Percentiles rank a stretch among this genome's conserved stretches.
phyloP scores from a whole-genome alignment of 2,113 vertebrate genomes.

The Pseudorhombus dupliciocellatus region DNA sequence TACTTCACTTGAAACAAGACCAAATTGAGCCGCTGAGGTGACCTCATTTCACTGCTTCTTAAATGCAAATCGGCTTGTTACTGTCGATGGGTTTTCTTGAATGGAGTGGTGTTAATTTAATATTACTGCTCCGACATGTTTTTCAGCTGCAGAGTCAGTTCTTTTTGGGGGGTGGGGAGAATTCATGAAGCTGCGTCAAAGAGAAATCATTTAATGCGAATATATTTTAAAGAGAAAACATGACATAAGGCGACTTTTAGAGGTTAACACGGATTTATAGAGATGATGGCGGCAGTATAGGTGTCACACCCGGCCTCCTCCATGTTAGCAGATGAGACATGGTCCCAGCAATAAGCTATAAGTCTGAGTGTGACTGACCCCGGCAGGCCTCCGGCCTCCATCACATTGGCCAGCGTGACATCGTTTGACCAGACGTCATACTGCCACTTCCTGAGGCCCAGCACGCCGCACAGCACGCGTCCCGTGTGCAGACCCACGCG shows the following conservation, averaged over 20 bases:
- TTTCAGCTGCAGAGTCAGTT: slow-evolving; percentile 4
- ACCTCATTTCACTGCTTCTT: slow-evolving; percentile 48
- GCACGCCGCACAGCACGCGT: slow-evolving; percentile 94
- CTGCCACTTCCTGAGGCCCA: slow-evolving; percentile 98
- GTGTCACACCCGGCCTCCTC: neutral
- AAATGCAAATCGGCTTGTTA: slow-evolving; percentile 53
- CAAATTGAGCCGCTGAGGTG: slow-evolving; percentile 39
- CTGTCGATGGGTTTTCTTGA: slow-evolving; percentile 28
- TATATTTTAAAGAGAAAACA: neutral
- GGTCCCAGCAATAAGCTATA: neutral
- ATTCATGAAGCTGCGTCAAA: neutral
- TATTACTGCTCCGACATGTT: neutral
- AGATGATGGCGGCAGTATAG: too few relatives aligned
- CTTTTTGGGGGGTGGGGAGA: neutral
- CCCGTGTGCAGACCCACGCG: slow-evolving; percentile 96
- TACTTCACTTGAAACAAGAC: slow-evolving; percentile 44
- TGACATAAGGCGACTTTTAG: slow-evolving; percentile 2
- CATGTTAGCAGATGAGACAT: neutral
- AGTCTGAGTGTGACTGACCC: slow-evolving; percentile 83
- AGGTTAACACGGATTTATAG: neutral
- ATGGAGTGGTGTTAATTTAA: slow-evolving; percentile 30
- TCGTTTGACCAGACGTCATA: slow-evolving; percentile 99
- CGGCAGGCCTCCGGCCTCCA: slow-evolving; percentile 97
- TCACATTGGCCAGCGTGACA: slow-evolving; percentile 96
- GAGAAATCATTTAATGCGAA: neutral